Base-by-base conservation (phyloP, 2,888 invertebrate species). In the Heliconius aoede region DNA sequence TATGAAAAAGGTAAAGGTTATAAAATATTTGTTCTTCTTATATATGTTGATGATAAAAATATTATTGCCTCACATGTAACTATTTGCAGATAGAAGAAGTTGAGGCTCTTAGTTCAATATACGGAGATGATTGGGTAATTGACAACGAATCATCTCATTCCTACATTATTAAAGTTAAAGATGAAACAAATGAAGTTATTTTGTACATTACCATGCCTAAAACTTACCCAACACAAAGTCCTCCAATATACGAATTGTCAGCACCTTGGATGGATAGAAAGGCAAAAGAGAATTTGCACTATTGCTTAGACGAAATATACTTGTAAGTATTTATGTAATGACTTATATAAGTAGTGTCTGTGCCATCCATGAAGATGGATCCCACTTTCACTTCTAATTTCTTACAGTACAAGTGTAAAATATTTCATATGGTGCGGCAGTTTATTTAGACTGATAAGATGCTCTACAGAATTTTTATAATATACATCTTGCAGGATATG, bases 51-150 rank as follows among this genome's bases (percentile, higher is more conserved):
- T 18, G 18, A 46, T 46, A 46, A 15, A 46, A 46, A 46, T 67
- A 8, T 18, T 60, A 46, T 46, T 46, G 4, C 46, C 15, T 46
- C 65, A 40, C n/a, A 58, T 72, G 28, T 28, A 15, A 65, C 30
- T 61, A 62, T 51, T 73, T 69, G 40, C 40, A 96, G 96, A 89
- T 89, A 8, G 96, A 97, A 81, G 97, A 97, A 94, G 92, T 97
- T 26, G 97, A 97, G 90, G 96, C 96, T 0, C 89, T 97, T 26
- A 92, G 94, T 80, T 95, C 97, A 4, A 97, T 97, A 81, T 97
- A 97, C 85, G 96, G 95, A 4, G 91, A 95, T 30, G 96, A 97
- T 81, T 97, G 96, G 96, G 92, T 91, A 76, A 92, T 92, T 8
- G 96, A 97, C 79, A 95, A 95, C 84, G 95, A 93, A 73, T 90